phyloP scores from a whole-genome alignment of 2,888 invertebrate species.

The Antitype chi region DNA sequence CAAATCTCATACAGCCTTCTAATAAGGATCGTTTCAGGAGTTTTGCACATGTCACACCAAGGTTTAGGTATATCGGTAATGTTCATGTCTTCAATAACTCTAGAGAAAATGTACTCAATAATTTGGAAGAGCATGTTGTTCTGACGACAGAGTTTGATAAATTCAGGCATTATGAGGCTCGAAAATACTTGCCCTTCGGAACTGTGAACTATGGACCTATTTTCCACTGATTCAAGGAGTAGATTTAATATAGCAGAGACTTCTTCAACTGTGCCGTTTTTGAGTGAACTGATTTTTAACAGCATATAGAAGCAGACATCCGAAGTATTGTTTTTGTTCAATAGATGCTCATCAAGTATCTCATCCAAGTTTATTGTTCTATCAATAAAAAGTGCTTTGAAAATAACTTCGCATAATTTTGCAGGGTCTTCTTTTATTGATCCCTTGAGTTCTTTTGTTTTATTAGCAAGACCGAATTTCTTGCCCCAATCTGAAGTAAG shows the following conservation, averaged over 20 bases:
- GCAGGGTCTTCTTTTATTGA: conserved; percentile 71
- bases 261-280: conserved; percentile 79
- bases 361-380: conserved; percentile 74
- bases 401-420: conserved; percentile 77
- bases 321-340: conserved; percentile 78
- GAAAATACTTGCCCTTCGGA: conserved; percentile 77
- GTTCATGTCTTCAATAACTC: conserved; percentile 87
- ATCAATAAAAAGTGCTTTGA: conserved; percentile 79
- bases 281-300: conserved; percentile 84
- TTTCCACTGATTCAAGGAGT: conserved; percentile 83
- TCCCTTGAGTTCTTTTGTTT: conserved; percentile 67
- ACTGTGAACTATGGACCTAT: conserved; percentile 78
- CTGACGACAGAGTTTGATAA: conserved; percentile 79
- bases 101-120: conserved; percentile 89
- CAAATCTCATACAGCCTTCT: conserved; percentile 87
- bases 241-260: conserved; percentile 83
- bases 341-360: conserved; percentile 75
- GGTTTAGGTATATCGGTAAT: conserved; percentile 81
- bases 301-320: conserved; percentile 84
- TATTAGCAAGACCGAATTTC: conserved; percentile 75
- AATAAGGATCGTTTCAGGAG: conserved; percentile 81
- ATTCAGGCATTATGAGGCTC: conserved; percentile 77
- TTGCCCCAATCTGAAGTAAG: conserved; percentile 83
- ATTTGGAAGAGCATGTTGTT: conserved; percentile 90
- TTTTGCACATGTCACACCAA: conserved; percentile 85